Evolutionary conservation across 92 coral and sea anemone genomes (phyloP).

Genomic region (Virgularia gustaviana): DNA sequence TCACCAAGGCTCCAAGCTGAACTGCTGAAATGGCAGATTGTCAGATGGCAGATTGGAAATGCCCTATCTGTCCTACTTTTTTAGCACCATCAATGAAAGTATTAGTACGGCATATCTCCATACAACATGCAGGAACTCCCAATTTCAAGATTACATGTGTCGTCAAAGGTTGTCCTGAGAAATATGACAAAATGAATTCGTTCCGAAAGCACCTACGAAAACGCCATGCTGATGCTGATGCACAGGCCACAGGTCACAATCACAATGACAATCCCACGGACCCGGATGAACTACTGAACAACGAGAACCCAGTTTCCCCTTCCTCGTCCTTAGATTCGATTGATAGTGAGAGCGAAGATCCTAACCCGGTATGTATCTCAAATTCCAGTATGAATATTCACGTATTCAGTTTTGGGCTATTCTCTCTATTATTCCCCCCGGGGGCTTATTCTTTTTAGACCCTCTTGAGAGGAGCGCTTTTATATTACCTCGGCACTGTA

Average conservation of each 20-base stretch:
- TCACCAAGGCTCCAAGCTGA: not conserved
- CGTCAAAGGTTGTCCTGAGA: not conserved
- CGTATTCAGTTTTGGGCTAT: too few relatives aligned
- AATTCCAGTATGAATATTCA: too few relatives aligned
- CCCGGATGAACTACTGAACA: too few relatives aligned
- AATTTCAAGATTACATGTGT: not conserved
- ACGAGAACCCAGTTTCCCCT: too few relatives aligned
- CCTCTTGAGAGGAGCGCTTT: too few relatives aligned
- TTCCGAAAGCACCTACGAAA: not conserved
- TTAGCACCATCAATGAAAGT: not conserved
- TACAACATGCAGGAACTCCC: not conserved
- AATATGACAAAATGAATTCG: not conserved
- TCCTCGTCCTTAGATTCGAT: too few relatives aligned
- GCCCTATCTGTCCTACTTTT: not conserved
- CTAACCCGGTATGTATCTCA: not conserved
- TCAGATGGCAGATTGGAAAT: not conserved
- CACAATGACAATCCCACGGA: too few relatives aligned
- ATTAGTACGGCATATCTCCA: not conserved
- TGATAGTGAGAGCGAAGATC: not conserved
- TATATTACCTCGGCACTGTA: too few relatives aligned
- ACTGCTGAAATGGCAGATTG: not conserved
- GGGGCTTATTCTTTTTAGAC: too few relatives aligned
- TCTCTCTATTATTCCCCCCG: too few relatives aligned
- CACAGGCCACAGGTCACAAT: too few relatives aligned
- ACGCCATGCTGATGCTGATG: not conserved